A percentile compares a stretch with the other conserved stretches of the same genome.
Conservation (phyloP, 2,888 invertebrate species). For the Macrosoma leucophasiata region DNA sequence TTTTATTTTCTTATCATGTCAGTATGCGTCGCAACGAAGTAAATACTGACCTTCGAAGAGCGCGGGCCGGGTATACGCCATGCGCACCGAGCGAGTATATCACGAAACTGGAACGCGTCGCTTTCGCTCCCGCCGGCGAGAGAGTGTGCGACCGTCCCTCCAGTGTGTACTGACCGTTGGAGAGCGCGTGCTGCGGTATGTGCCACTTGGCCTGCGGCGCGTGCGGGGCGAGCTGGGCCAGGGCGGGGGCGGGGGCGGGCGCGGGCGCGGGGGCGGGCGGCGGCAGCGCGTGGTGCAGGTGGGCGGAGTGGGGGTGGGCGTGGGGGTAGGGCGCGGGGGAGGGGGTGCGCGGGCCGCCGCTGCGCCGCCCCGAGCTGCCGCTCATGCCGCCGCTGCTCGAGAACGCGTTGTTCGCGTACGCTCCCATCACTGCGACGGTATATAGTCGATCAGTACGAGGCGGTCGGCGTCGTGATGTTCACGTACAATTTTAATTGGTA, state of each 20-base stretch:
- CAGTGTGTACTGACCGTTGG: slow-evolving; percentile 55
- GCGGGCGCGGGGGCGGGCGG: slow-evolving; percentile 25
- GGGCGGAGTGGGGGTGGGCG: slow-evolving; percentile 64
- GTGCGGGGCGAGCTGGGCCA: slow-evolving; percentile 20
- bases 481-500: too few relatives aligned
- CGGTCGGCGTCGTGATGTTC: too few relatives aligned
- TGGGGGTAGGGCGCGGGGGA: slow-evolving; percentile 58
- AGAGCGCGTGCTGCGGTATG: slow-evolving; percentile 77
- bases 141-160: too few relatives aligned
- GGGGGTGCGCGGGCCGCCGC: slow-evolving; percentile 64
- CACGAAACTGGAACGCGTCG: too few relatives aligned
- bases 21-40: too few relatives aligned
- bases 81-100: too few relatives aligned
- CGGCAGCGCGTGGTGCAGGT: slow-evolving; percentile 20
- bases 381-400: slow-evolving; percentile 28
- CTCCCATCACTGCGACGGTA: slow-evolving; percentile 61
- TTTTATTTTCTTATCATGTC: too few relatives aligned
- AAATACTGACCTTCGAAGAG: too few relatives aligned
- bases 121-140: too few relatives aligned
- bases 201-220: slow-evolving; percentile 80
- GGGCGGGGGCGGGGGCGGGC: slow-evolving; percentile 55
- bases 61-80: too few relatives aligned
- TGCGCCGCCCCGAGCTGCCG: slow-evolving; percentile 40
- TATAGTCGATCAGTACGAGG: too few relatives aligned
- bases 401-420: slow-evolving; percentile 46